Percentiles rank a stretch among this genome's conserved stretches.
Conservation (phyloP, 2,113 vertebrate genomes). For the Rhegmatorhina hoffmannsi region DNA sequence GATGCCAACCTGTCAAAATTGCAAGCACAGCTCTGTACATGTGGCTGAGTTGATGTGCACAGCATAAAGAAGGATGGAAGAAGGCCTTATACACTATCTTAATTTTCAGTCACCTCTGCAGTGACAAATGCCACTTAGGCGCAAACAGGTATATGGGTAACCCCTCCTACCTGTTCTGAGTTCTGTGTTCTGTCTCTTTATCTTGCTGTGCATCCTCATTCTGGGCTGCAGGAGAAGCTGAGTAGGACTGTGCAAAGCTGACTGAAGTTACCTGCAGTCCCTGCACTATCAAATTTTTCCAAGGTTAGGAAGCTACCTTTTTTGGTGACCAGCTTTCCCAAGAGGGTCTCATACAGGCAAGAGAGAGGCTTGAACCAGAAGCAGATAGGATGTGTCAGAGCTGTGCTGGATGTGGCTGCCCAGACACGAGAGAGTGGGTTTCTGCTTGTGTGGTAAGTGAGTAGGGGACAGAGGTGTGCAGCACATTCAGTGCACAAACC, state of each 20-base stretch:
- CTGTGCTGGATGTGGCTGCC: not conserved
- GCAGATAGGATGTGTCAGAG: not conserved
- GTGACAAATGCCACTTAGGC: not conserved
- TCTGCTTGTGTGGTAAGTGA: not conserved
- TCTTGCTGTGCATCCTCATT: not conserved
- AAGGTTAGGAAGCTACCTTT: not conserved
- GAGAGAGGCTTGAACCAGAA: not conserved
- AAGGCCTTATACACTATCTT: not conserved
- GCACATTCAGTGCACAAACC: not conserved
- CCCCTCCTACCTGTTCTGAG: not conserved
- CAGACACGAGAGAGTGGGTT: not conserved
- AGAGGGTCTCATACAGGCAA: not conserved
- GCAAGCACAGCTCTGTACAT: not conserved
- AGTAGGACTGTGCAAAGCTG: not conserved
- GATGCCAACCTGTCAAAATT: not conserved
- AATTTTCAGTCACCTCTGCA: not conserved
- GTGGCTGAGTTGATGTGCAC: not conserved
- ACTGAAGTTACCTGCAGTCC: not conserved
- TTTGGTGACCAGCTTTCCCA: not conserved
- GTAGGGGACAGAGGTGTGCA: not conserved
- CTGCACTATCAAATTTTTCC: not conserved
- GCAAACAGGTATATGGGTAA: not conserved
- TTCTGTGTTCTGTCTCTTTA: not conserved
- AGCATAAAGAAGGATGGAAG: not conserved
- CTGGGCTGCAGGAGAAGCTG: not conserved